These are phyloP conservation scores for Tethya wilhelma DNA, from an alignment of 37 sponge, comb jelly and placozoan genomes.

Conservation along the genomic window DNA sequence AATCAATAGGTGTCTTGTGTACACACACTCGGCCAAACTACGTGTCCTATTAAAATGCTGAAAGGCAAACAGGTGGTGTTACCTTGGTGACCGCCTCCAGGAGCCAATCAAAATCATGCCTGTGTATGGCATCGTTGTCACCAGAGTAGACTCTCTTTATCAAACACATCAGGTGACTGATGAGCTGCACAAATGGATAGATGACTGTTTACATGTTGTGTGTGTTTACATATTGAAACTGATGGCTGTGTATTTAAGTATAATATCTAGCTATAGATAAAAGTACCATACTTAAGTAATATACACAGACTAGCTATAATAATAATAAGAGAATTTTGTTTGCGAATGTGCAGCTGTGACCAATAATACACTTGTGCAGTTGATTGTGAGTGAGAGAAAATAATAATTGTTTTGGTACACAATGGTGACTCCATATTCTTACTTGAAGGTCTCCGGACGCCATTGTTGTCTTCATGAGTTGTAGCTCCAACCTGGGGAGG, in stretches of 20 bases:
- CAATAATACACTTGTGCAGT: too few species aligned
- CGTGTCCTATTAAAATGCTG: background rate
- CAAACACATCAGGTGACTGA: conserved; percentile 21
- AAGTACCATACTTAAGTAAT: too few species aligned
- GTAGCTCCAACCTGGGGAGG: conserved; percentile 9
- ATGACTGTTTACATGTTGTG: too few species aligned
- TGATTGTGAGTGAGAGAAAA: too few species aligned
- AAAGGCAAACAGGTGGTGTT: background rate
- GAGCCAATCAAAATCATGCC: conserved; percentile 73
- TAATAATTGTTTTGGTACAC: too few species aligned
- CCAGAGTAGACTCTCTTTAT: conserved; percentile 15
- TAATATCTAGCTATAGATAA: too few species aligned
- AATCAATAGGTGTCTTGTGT: background rate
- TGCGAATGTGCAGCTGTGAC: background rate
- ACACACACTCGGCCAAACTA: background rate
- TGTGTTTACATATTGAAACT: too few species aligned
- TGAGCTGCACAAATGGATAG: conserved; percentile 11
- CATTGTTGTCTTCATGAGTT: conserved; percentile 30
- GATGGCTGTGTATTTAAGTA: too few species aligned
- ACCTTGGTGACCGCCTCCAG: conserved; percentile 73
- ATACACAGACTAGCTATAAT: too few species aligned
- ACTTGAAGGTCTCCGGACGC: too few species aligned
- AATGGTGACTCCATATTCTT: too few species aligned
- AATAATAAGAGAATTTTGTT: background rate
- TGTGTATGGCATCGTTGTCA: conserved; percentile 19